Conservation (phyloP, 2,797 vertebrate species). For the Pangasius djambal region DNA sequence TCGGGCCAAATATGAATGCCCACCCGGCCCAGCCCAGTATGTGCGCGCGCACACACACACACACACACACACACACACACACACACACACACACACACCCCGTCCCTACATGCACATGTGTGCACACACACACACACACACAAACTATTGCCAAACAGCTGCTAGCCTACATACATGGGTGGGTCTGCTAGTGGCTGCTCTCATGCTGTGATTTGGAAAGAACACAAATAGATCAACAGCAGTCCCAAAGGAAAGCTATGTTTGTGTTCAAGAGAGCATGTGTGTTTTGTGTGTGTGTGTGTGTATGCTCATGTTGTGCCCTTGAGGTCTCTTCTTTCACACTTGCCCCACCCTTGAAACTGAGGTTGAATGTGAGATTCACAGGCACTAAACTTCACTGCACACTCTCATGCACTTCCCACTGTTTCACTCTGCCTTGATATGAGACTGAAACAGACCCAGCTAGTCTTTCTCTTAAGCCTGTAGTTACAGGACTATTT, state of each 20-base stretch:
- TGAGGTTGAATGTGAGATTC: not conserved
- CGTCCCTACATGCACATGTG: not conserved
- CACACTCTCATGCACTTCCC: not conserved
- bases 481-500: not conserved
- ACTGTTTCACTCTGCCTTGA: not conserved
- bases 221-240: not conserved
- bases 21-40: not conserved
- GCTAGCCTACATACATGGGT: slow-evolving; percentile 36
- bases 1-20: not conserved
- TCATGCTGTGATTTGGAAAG: slow-evolving; percentile 5
- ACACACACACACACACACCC: not conserved
- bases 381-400: not conserved
- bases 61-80: slow-evolving; percentile 6
- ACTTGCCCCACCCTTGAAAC: slow-evolving; percentile 12
- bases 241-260: slow-evolving; percentile 2
- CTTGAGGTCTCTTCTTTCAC: not conserved
- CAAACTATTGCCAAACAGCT: slow-evolving; percentile 49
- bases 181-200: slow-evolving; percentile 22
- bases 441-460: not conserved
- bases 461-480: not conserved
- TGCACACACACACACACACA: not conserved
- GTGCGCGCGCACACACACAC: not conserved
- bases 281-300: not conserved
- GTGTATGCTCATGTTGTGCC: not conserved
- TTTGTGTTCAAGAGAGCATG: not conserved